Percentiles rank a stretch among this genome's conserved stretches.
These are phyloP conservation scores for Drosophila neutralis DNA, from an alignment of 2,888 invertebrate species.

Conservation along the genomic window DNA sequence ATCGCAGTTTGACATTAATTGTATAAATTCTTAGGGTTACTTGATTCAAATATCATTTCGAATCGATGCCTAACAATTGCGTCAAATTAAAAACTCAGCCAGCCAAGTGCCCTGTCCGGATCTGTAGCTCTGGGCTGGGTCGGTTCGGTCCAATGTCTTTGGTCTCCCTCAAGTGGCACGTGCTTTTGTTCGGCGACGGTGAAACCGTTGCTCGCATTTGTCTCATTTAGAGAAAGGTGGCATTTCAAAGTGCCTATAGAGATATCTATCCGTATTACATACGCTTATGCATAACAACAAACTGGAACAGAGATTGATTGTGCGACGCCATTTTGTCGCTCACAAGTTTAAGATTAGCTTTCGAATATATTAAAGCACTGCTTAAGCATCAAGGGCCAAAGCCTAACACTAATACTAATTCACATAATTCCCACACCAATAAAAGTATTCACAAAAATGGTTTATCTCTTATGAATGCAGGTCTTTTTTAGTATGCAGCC, in stretches of 20 bases:
- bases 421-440: background rate
- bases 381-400: background rate
- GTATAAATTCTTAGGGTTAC: slow-evolving; percentile 63
- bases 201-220: slow-evolving; percentile 73
- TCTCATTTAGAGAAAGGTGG: slow-evolving; percentile 72
- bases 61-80: slow-evolving; percentile 72
- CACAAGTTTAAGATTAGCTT: slow-evolving; percentile 21
- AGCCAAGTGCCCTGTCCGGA: slow-evolving; percentile 52
- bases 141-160: slow-evolving; percentile 41
- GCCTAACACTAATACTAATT: background rate
- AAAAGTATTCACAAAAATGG: background rate
- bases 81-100: slow-evolving; percentile 68
- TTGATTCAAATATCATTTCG: slow-evolving; percentile 59
- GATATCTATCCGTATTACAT: slow-evolving; percentile 16
- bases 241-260: slow-evolving; percentile 50
- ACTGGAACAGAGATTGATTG: slow-evolving; percentile 68
- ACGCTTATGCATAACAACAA: slow-evolving; percentile 51
- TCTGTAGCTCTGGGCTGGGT: slow-evolving; percentile 29
- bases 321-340: slow-evolving; percentile 54
- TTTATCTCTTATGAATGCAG: background rate
- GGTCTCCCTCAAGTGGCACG: slow-evolving; percentile 68
- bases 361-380: slow-evolving; percentile 1
- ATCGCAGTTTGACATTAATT: slow-evolving; percentile 70
- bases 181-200: slow-evolving; percentile 66
- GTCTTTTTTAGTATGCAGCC: slow-evolving; percentile 2